Conservation (phyloP, 2,888 invertebrate species). For the Drosophila trichaetosa region DNA sequence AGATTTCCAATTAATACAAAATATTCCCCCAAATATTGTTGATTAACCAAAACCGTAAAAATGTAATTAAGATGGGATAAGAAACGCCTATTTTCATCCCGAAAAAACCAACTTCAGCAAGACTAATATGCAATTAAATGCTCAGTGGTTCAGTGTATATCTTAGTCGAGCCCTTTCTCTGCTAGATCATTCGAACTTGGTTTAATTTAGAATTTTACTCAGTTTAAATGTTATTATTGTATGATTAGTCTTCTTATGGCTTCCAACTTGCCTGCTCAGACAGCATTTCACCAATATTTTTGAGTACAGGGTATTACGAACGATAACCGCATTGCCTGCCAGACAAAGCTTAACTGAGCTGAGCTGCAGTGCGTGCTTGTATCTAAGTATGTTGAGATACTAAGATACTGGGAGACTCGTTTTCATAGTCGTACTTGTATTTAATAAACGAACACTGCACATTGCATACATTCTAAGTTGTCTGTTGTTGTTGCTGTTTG, state of each 20-base stretch:
- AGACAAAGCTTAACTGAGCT: constrained; percentile 11
- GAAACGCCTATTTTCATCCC: neutral
- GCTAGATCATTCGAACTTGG: neutral
- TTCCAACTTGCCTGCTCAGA: neutral
- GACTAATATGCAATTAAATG: neutral
- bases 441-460: constrained; percentile 61
- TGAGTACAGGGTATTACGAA: constrained; percentile 29
- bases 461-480: constrained; percentile 30
- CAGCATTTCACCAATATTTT: too few species aligned
- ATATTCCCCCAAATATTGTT: neutral
- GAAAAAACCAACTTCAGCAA: neutral
- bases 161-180: neutral
- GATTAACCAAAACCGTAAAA: neutral
- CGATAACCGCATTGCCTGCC: constrained; percentile 13
- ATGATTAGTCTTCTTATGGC: neutral
- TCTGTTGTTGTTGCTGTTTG: constrained; percentile 23
- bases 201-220: neutral
- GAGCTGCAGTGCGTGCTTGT: constrained; percentile 35
- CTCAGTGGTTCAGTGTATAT: neutral
- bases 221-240: neutral
- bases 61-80: neutral
- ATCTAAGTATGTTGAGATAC: constrained; percentile 40
- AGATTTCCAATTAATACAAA: neutral
- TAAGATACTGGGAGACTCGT: constrained; percentile 25
- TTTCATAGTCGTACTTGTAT: constrained; percentile 34